Evolutionary conservation across 2,888 invertebrate genomes (phyloP).

Genomic region (Cenopis cana): DNA sequence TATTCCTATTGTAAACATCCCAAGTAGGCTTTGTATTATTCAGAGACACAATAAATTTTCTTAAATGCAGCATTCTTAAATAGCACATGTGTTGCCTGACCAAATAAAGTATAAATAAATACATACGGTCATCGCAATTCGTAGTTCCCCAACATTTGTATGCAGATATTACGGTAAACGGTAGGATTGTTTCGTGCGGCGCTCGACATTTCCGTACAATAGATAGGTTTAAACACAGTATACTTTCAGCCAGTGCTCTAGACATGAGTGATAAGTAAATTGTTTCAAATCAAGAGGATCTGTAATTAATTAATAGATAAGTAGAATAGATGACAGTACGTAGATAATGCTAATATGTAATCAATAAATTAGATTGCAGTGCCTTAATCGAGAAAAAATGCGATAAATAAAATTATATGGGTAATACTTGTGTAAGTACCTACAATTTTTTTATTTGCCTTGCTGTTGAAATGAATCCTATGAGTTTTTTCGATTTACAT

Average conservation of each 20-base stretch:
- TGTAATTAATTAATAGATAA: too few species aligned
- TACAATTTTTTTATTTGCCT: too few species aligned
- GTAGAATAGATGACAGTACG: not conserved
- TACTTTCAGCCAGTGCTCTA: conserved; percentile 39
- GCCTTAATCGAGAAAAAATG: too few species aligned
- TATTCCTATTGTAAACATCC: conserved; percentile 4
- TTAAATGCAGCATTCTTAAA: conserved; percentile 30
- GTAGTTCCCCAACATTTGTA: conserved; percentile 74
- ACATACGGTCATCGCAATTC: conserved; percentile 56
- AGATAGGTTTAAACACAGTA: conserved; percentile 65
- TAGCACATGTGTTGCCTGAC: conserved; percentile 39
- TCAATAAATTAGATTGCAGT: not conserved
- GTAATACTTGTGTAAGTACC: too few species aligned
- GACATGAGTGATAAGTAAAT: not conserved
- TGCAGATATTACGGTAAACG: conserved; percentile 75
- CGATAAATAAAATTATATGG: too few species aligned
- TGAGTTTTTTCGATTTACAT: too few species aligned
- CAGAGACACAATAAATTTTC: conserved; percentile 25
- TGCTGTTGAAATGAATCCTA: too few species aligned
- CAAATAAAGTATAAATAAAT: conserved; percentile 47
- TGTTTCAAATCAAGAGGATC: too few species aligned
- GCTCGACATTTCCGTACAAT: conserved; percentile 80
- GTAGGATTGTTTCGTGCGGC: conserved; percentile 77
- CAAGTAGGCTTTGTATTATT: conserved; percentile 12
- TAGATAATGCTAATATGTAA: not conserved